Percentiles rank a stretch among this genome's conserved stretches.
Evolutionary conservation across 2,888 invertebrate species (phyloP).

Genomic region (Brachylomia viminalis): DNA sequence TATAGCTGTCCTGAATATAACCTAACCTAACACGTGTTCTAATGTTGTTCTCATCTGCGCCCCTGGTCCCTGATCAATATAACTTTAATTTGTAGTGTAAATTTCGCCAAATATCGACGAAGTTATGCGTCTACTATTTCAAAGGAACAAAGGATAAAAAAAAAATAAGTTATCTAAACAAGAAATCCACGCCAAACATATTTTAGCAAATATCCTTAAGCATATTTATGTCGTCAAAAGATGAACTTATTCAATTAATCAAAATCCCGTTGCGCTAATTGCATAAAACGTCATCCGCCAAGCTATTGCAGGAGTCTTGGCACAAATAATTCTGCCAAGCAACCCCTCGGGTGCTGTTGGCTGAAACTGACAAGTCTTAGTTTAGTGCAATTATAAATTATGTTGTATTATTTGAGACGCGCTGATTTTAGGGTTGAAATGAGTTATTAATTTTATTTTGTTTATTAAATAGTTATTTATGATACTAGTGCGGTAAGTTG

Average conservation of each 20-base stretch:
- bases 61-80: background rate
- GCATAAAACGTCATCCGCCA: conserved; percentile 77
- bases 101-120: background rate
- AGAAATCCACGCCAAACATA: background rate
- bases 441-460: background rate
- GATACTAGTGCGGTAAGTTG: no score
- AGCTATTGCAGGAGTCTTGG: conserved; percentile 69
- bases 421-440: conserved; percentile 21
- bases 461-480: no score
- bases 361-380: conserved; percentile 70
- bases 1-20: no score
- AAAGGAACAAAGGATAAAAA: background rate
- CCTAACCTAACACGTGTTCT: background rate
- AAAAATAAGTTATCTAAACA: background rate
- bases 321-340: conserved; percentile 70
- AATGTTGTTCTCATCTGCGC: background rate
- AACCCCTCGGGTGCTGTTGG: conserved; percentile 65
- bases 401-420: conserved; percentile 37
- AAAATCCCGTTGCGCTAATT: conserved; percentile 67
- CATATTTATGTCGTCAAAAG: background rate
- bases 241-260: conserved; percentile 53
- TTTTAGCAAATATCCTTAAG: background rate
- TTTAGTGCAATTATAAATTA: conserved; percentile 57
- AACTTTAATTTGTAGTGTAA: background rate
- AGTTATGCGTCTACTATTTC: background rate